Base-by-base conservation (phyloP, 2,888 invertebrate species). In the Brenthis hecate region DNA sequence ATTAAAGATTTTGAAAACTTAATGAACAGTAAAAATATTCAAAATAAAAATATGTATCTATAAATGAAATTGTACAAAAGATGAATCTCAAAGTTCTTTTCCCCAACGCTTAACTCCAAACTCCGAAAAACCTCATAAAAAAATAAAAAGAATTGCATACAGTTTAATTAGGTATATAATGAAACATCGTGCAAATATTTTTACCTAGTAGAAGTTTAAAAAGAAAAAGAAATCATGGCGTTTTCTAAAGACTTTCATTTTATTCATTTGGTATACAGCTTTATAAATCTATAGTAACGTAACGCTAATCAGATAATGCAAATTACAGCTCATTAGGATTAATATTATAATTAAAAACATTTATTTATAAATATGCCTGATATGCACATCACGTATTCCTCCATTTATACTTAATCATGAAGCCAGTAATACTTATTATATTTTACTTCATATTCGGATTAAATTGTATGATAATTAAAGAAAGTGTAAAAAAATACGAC, bases 371-470 rank as follows among this genome's bases (percentile, higher is more conserved):
- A 68, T 56, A 32, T 43, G 23, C 36, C 43, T 43, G 28, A 36
- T 56, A 65, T 50, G 23, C 28, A 19, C 16, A 50, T 64, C 56
- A 11, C 36, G 53, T 55, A 56, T 50, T 60, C 56, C 13, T 66
- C 66, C 28, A 63, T 56, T 36, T n/a, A 32, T 64, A 43, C 14
- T 53, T 61, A 23, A 64, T 23, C 55, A 71, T 71, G 71, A 69
- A 61, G 53, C 16, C 64, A 19, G 5, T 66, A 13, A 14, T 64
- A 13, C 23, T 66, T 19, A 28, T 69, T 56, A 13, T 66, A 14
- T 43, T 16, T 56, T 64, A 53, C 14, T 14, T 58, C 13, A n/a
- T 53, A 23, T 61, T 6, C 36, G 28, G 4, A 6, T 6, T 63
- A 16, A 13, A 28, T 51, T 56, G 56, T 14, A 43, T 51, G 28